Evolutionary conservation across 1,140 invertebrate genomes (phyloP).

Genomic region (Zaprionus ornatus): DNA sequence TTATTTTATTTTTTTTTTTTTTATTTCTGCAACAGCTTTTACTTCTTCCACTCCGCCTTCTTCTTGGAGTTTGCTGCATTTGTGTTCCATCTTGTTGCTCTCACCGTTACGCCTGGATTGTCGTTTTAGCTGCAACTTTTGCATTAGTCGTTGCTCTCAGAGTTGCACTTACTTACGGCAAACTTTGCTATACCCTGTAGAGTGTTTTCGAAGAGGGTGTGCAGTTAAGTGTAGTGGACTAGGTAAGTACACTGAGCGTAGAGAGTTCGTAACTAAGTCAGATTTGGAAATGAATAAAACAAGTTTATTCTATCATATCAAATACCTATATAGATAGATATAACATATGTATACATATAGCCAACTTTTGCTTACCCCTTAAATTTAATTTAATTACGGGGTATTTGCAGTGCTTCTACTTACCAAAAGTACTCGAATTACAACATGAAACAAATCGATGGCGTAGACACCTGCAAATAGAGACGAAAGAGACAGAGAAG

Average conservation of each 20-base stretch:
- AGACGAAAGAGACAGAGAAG: slow-evolving; percentile 1
- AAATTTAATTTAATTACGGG: background rate
- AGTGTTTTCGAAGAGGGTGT: background rate
- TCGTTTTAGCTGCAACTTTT: slow-evolving; percentile 19
- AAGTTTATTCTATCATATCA: no score
- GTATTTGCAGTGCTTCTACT: slow-evolving; percentile 31
- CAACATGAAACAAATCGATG: slow-evolving; percentile 77
- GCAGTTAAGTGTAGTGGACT: no score
- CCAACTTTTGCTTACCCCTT: background rate
- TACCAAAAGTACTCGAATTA: slow-evolving; percentile 77
- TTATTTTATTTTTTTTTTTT: background rate
- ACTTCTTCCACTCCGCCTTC: background rate
- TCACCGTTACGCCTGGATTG: background rate
- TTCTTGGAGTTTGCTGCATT: background rate
- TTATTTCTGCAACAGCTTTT: background rate
- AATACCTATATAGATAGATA: no score
- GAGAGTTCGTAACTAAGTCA: no score
- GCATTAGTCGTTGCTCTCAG: slow-evolving; percentile 8
- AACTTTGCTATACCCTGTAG: slow-evolving; percentile 24
- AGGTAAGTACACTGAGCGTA: no score
- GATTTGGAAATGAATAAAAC: no score
- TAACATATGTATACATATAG: no score
- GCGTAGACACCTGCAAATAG: slow-evolving; percentile 67
- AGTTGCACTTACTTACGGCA: background rate
- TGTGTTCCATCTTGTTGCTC: background rate